These are phyloP conservation scores for Lophotriccus pileatus DNA, from an alignment of 2,797 vertebrate species.

Conservation along the genomic window DNA sequence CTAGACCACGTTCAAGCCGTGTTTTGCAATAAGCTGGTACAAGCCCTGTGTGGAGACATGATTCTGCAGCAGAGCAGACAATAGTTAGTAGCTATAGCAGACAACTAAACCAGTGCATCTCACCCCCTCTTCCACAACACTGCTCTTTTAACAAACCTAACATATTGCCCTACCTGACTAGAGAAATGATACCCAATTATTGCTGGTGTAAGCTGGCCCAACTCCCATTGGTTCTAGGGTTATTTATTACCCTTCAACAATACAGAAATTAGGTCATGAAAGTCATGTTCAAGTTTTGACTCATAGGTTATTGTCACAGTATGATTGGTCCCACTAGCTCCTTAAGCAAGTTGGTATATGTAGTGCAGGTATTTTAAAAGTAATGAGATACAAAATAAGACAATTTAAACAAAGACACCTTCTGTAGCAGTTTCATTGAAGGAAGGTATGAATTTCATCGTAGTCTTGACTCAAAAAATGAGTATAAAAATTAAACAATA, in stretches of 20 bases:
- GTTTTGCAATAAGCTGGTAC: not conserved
- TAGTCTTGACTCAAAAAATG: not conserved
- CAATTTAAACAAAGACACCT: not conserved
- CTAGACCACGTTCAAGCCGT: not conserved
- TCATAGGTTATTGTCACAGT: not conserved
- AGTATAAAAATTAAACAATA: not conserved
- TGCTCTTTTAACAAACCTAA: not conserved
- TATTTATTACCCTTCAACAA: not conserved
- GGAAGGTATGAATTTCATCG: not conserved
- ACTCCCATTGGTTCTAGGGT: not conserved
- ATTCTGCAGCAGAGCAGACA: not conserved
- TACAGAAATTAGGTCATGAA: not conserved
- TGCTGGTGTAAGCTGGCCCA: not conserved
- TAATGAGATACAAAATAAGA: not conserved
- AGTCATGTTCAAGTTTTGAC: not conserved
- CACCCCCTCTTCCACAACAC: not conserved
- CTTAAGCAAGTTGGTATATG: not conserved
- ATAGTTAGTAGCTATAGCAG: not conserved
- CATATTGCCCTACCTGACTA: accelerated
- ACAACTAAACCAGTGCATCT: not conserved
- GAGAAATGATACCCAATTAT: not conserved
- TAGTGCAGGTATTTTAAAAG: not conserved
- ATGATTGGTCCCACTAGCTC: not conserved
- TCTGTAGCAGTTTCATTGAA: not conserved
- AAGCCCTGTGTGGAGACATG: not conserved